Evolutionary conservation across 35 echinoderm and acorn worm species (phyloP).

Genomic region (Hemicentrotus pulcherrimus): DNA sequence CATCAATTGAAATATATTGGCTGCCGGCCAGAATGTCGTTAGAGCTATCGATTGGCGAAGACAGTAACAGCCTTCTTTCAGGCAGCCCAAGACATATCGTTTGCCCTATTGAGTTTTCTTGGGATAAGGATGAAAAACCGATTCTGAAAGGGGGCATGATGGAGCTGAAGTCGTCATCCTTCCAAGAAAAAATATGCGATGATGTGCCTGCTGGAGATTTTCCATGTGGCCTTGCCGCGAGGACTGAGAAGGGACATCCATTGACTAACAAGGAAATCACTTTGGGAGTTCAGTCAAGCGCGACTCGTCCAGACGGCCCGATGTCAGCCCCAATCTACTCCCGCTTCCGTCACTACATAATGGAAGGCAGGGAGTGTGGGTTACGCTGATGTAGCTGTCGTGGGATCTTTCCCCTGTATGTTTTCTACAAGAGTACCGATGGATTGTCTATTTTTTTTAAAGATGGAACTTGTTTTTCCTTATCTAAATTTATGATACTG

Average conservation of each 20-base stretch:
- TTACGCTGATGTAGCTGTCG: not conserved
- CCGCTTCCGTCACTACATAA: not conserved
- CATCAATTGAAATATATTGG: too few relatives aligned
- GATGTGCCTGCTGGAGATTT: not conserved
- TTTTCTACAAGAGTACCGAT: not conserved
- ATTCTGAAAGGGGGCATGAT: not conserved
- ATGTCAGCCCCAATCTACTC: not conserved
- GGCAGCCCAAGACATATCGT: not conserved
- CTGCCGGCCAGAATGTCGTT: too few relatives aligned
- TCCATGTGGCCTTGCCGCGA: not conserved
- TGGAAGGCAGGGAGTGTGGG: not conserved
- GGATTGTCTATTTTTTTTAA: not conserved
- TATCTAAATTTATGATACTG: not conserved
- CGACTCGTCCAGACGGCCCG: not conserved
- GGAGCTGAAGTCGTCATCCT: not conserved
- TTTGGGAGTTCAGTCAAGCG: not conserved
- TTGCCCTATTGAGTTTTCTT: not conserved
- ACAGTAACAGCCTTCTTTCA: too few relatives aligned
- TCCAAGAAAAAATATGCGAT: not conserved
- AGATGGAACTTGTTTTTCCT: not conserved
- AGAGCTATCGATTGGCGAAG: too few relatives aligned
- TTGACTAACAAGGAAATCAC: not conserved
- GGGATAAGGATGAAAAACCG: not conserved
- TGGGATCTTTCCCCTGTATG: not conserved
- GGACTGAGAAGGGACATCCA: not conserved